A percentile compares a stretch with the other conserved stretches of the same genome.
These are phyloP conservation scores for Drosophila antonietae DNA, from an alignment of 2,888 invertebrate genomes.

Conservation along the genomic window DNA sequence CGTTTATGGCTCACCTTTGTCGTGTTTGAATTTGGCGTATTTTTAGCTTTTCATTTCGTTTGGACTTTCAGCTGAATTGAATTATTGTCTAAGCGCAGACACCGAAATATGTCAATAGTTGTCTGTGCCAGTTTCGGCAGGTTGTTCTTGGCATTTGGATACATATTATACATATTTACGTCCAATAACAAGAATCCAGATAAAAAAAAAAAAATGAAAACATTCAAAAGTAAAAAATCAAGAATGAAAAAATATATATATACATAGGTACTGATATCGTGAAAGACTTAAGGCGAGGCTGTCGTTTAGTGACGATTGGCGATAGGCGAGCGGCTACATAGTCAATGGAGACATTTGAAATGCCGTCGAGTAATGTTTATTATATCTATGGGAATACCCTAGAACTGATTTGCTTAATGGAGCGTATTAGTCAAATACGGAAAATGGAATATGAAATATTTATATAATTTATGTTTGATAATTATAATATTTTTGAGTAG, in stretches of 20 bases:
- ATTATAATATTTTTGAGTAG: too few relatives aligned
- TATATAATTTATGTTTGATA: neutral
- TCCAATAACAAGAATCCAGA: conserved; percentile 29
- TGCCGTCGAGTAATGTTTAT: conserved; percentile 31
- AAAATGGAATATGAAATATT: neutral
- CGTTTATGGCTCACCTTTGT: conserved; percentile 44
- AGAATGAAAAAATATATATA: conserved; percentile 11
- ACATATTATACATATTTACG: conserved; percentile 11
- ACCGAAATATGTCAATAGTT: conserved; percentile 59
- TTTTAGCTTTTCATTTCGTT: conserved; percentile 65
- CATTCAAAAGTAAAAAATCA: neutral
- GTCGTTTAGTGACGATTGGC: conserved; percentile 41
- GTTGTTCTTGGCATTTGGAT: conserved; percentile 40
- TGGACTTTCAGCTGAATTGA: conserved; percentile 34
- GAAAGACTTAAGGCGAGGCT: conserved; percentile 47
- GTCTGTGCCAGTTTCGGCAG: conserved; percentile 52
- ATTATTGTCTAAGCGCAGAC: conserved; percentile 62
- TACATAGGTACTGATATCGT: conserved; percentile 37
- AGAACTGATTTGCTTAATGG: fast-evolving
- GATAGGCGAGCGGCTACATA: conserved; percentile 30
- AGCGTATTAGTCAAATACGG: neutral
- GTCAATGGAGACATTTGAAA: conserved; percentile 43
- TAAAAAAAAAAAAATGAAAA: conserved; percentile 12
- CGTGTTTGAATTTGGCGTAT: conserved; percentile 49
- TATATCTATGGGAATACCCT: conserved; percentile 12